Conservation (phyloP, 2,797 vertebrate genomes). For the Gallirallus australis region DNA sequence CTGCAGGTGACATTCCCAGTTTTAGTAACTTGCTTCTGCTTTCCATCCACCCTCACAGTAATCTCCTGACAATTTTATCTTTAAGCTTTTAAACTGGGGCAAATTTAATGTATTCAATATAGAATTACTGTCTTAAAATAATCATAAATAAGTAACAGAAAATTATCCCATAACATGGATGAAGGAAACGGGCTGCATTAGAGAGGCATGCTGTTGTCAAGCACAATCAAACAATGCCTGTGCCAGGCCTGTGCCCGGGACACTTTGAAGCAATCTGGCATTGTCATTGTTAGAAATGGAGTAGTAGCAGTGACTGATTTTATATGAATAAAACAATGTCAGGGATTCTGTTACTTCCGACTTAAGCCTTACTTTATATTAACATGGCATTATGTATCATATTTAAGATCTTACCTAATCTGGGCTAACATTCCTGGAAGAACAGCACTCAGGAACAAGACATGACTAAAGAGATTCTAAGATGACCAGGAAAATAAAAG, state of each 20-base stretch:
- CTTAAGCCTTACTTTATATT: neutral
- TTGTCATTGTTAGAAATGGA: neutral
- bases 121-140: neutral
- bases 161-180: neutral
- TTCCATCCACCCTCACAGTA: neutral
- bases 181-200: neutral
- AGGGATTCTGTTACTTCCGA: neutral
- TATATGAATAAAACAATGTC: neutral
- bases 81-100: neutral
- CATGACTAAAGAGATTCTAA: neutral
- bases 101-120: neutral
- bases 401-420: neutral
- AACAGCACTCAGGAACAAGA: neutral
- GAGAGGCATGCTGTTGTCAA: rapidly evolving
- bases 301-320: neutral
- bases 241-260: neutral
- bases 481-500: neutral
- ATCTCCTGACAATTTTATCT: neutral
- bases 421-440: neutral
- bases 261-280: neutral
- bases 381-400: neutral
- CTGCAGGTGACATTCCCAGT: neutral
- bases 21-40: neutral
- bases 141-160: neutral
- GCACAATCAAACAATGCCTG: neutral